These are phyloP conservation scores for Cephus pygmeus DNA, from an alignment of 2,888 invertebrate genomes.

Conservation along the genomic window DNA sequence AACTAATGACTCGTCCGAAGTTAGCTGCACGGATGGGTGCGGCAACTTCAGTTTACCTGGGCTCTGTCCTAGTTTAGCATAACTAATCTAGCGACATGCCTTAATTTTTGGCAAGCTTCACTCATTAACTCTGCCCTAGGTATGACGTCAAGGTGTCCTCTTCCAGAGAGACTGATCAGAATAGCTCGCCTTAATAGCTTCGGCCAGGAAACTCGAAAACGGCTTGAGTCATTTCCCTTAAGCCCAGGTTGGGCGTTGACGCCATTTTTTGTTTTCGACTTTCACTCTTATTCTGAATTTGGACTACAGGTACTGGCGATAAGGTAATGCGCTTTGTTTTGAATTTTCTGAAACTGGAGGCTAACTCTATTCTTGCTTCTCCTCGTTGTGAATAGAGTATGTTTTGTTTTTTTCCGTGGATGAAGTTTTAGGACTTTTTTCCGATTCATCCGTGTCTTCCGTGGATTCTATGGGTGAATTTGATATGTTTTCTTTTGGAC, in stretches of 20 bases:
- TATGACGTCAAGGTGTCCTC: constrained; percentile 29
- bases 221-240: background rate
- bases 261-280: no score
- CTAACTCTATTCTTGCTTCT: background rate
- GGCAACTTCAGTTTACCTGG: background rate
- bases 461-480: background rate
- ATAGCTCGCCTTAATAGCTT: constrained; percentile 3
- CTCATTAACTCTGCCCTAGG: constrained; percentile 31
- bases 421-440: background rate
- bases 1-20: background rate
- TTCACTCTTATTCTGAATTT: background rate
- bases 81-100: constrained; percentile 27
- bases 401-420: background rate
- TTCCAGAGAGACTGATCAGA: constrained; percentile 1
- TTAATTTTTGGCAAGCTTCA: constrained; percentile 38
- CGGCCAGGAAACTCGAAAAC: background rate
- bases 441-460: background rate
- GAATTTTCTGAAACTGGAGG: background rate
- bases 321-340: background rate
- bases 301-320: background rate
- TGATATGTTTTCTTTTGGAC: constrained; percentile 28
- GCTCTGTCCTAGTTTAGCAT: constrained; percentile 32
- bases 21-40: background rate
- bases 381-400: background rate
- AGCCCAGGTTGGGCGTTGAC: background rate